Base-by-base conservation (phyloP, 2,113 vertebrate species). In the Pachypanchax playfairii region DNA sequence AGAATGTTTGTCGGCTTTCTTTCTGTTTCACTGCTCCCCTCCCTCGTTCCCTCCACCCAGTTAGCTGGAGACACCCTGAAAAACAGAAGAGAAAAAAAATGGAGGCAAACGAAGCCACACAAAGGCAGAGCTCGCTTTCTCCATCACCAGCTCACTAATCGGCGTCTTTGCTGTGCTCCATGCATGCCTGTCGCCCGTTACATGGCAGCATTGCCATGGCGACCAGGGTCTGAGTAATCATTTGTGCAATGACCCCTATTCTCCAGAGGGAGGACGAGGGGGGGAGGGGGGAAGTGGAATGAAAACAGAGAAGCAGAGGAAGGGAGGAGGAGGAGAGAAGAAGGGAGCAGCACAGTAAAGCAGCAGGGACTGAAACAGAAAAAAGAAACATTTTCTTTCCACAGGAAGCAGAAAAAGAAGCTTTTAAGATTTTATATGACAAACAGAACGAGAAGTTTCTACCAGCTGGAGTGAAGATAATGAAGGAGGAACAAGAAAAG, bases 191-290 rank as follows among this genome's bases (percentile, higher is more conserved):
- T 92, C 93, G 91, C 76, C 92, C 88, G 92, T 94, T 93, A 93
- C 92, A 92, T 85, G 91, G 92, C 91, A 89, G 85, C 89, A 95
- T 95, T 93, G 92, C 95, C 93, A 94, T 93, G 92, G 94, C 90
- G 92, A 96, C 95, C 79, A 91, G 93, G 93, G 93, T 96, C 95
- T 95, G 95, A 95, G 93, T 95, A 96, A 96, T 96, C 94, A 95
- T 95, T 95, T 95, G 95, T 93, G 94, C 94, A 95, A 93, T 96
- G 95, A 95, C 94, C 95, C 94, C 95, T 95, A 94, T 93, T 94
- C 94, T 94, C 94, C 88, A 88, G 92, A 90, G 92, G 91, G 91
- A 91, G 87, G 92, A 86, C 60, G 79, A 77, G 72, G 79, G 69
- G 39, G 66, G 65, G 63, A 76, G 73, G 71, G 49, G 82, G 73